A percentile compares a stretch with the other conserved stretches of the same genome.
phyloP scores from a whole-genome alignment of 2,113 vertebrate genomes.

The Tychaedon coryphoeus region DNA sequence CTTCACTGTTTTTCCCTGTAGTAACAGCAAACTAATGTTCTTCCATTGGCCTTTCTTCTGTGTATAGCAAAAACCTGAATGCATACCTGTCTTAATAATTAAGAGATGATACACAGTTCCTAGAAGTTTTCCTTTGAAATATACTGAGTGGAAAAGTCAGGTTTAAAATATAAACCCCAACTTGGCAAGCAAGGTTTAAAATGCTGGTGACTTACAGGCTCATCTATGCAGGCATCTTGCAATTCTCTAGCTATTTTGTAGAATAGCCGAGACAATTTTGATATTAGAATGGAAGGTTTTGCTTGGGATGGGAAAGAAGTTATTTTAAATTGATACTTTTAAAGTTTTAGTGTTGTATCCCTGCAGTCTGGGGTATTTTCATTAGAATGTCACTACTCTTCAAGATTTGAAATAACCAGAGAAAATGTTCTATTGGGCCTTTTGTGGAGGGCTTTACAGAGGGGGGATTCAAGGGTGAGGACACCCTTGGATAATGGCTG shows the following conservation, averaged over 20 bases:
- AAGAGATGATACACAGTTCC: background rate
- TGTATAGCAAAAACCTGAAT: background rate
- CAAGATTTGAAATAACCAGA: background rate
- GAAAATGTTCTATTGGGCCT: background rate
- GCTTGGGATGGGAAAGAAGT: background rate
- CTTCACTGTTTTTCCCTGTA: background rate
- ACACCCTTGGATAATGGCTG: background rate
- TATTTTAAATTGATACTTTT: background rate
- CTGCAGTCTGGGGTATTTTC: background rate
- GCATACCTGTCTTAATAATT: background rate
- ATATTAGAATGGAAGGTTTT: background rate
- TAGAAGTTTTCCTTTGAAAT: background rate
- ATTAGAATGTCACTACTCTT: background rate
- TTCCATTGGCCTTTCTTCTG: background rate
- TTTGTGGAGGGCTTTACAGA: background rate
- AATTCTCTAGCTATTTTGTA: background rate
- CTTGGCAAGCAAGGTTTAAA: background rate
- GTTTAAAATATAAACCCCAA: background rate
- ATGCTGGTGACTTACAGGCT: background rate
- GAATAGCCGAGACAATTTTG: background rate
- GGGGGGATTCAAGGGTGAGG: background rate
- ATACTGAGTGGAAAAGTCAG: background rate
- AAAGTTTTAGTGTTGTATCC: background rate
- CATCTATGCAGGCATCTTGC: background rate
- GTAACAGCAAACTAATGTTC: background rate